A percentile compares a stretch with the other conserved stretches of the same genome.
These are phyloP conservation scores for Ciconia maguari DNA, from an alignment of 2,113 vertebrate species.

Conservation along the genomic window DNA sequence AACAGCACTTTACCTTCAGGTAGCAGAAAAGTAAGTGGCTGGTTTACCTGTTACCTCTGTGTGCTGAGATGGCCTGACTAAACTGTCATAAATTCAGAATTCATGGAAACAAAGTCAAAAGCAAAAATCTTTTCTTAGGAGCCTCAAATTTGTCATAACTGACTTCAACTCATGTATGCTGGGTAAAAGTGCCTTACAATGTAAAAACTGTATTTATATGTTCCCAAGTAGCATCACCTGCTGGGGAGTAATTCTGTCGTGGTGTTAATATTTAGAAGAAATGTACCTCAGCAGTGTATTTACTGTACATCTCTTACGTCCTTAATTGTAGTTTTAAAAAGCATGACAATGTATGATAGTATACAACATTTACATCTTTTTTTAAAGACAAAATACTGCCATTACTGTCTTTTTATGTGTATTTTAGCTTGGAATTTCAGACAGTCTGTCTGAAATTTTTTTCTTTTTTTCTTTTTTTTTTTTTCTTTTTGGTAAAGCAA, in stretches of 20 bases:
- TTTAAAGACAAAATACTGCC: conserved; percentile 74
- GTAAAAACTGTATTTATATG: conserved; percentile 82
- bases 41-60: conserved; percentile 66
- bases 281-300: conserved; percentile 81
- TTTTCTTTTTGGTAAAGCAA: conserved; percentile 39
- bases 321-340: conserved; percentile 80
- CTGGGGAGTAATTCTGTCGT: conserved; percentile 76
- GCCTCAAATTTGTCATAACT: conserved; percentile 64
- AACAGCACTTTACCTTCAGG: conserved; percentile 72
- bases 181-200: conserved; percentile 83
- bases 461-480: neutral
- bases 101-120: conserved; percentile 61
- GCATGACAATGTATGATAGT: conserved; percentile 82
- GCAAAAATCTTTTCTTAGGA: conserved; percentile 51
- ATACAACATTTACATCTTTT: conserved; percentile 79
- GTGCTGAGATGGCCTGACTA: conserved; percentile 66
- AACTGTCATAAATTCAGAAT: conserved; percentile 48
- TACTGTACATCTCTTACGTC: conserved; percentile 79
- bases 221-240: conserved; percentile 78
- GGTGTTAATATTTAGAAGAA: conserved; percentile 78
- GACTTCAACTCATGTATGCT: conserved; percentile 73
- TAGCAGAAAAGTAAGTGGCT: conserved; percentile 65
- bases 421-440: conserved; percentile 77
- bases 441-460: conserved; percentile 8
- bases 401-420: conserved; percentile 73